These are phyloP conservation scores for Oncorhynchus clarkii DNA, from an alignment of 2,113 vertebrate genomes.

Conservation along the genomic window DNA sequence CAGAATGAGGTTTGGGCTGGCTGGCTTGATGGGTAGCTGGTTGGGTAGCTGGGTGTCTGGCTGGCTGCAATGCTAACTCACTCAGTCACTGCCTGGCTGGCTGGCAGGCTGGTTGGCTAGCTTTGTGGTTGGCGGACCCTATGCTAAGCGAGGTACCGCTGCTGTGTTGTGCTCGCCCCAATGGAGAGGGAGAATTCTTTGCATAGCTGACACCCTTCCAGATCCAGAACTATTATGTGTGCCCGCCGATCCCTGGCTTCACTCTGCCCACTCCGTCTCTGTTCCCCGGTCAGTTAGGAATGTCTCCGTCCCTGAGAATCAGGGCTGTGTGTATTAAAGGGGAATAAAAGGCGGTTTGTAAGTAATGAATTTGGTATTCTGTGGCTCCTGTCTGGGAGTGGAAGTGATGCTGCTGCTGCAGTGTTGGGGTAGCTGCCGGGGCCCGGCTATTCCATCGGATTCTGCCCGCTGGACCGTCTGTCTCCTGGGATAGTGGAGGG, in stretches of 20 bases:
- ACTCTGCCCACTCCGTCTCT: not conserved
- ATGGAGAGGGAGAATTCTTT: slow-evolving; percentile 10
- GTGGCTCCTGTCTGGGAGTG: slow-evolving; percentile 35
- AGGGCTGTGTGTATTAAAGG: slow-evolving; percentile 19
- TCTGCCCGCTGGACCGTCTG: no score
- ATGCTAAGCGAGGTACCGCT: not conserved
- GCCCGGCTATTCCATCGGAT: not conserved
- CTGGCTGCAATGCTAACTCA: not conserved
- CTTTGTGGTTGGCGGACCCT: not conserved
- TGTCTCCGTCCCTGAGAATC: slow-evolving; percentile 22
- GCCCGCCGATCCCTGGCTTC: slow-evolving; percentile 16
- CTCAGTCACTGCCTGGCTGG: slow-evolving; percentile 8
- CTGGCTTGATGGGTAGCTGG: slow-evolving; percentile 21
- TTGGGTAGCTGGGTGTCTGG: not conserved
- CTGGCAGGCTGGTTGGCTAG: slow-evolving; percentile 17
- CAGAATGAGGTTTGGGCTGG: slow-evolving; percentile 41
- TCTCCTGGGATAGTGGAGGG: no score
- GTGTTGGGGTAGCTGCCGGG: not conserved
- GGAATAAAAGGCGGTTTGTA: slow-evolving; percentile 20
- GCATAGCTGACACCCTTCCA: slow-evolving; percentile 12
- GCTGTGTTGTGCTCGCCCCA: not conserved
- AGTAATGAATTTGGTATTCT: slow-evolving; percentile 52
- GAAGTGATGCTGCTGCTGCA: slow-evolving; percentile 33
- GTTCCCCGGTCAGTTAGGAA: not conserved
- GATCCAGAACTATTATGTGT: slow-evolving; percentile 13